Percentiles rank a stretch among this genome's conserved stretches.
phyloP scores from a whole-genome alignment of 2,888 invertebrate genomes.

The Andrena trimmerana region DNA sequence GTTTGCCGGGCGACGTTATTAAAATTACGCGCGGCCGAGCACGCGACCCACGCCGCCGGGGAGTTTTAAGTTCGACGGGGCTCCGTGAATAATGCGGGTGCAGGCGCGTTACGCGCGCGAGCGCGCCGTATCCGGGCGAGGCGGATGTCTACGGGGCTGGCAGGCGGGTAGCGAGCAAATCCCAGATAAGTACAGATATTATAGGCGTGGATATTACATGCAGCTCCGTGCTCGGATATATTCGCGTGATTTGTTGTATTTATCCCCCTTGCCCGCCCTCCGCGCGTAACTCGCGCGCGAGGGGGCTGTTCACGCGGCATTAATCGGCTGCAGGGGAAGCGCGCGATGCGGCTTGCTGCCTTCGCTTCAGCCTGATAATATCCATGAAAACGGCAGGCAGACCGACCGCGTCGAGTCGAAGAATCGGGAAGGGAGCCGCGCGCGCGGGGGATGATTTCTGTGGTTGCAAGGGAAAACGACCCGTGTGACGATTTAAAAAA shows the following conservation, averaged over 20 bases:
- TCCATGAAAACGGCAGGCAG: background rate
- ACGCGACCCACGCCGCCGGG: background rate
- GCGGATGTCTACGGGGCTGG: conserved; percentile 19
- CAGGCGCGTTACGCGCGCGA: conserved; percentile 33
- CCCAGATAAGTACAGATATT: conserved; percentile 46
- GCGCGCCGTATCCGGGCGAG: conserved; percentile 9
- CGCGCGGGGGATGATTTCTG: background rate
- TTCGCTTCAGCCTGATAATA: background rate
- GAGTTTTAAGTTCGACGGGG: conserved; percentile 40
- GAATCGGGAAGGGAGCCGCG: background rate
- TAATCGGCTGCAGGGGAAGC: conserved; percentile 19
- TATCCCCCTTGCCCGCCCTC: background rate
- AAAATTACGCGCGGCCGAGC: conserved; percentile 39
- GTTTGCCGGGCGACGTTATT: conserved; percentile 33
- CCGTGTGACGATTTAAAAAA: too few species aligned
- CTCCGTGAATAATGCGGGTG: conserved; percentile 33
- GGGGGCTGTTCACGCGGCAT: conserved; percentile 6
- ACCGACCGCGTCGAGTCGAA: background rate
- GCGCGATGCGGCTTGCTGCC: background rate
- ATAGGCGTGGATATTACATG: conserved; percentile 38
- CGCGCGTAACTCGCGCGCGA: background rate
- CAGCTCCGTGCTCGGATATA: conserved; percentile 14
- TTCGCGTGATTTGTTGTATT: conserved; percentile 34
- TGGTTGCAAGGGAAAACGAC: too few species aligned
- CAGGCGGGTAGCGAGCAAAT: conserved; percentile 19